Conservation (phyloP, 1,140 invertebrate species). For the Nilaparvata lugens region DNA sequence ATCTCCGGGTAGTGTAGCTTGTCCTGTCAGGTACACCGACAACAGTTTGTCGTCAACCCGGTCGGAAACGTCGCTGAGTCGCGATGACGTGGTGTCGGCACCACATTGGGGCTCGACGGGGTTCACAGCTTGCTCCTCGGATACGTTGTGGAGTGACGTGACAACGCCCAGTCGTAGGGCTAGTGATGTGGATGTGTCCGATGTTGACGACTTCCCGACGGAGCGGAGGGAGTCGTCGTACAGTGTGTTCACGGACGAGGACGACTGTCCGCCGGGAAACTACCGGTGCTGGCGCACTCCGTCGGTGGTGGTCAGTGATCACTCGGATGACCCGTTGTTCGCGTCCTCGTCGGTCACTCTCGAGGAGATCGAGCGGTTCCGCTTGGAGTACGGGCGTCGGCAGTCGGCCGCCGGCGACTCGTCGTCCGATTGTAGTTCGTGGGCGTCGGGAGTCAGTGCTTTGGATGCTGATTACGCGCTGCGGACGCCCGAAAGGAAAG, state of each 20-base stretch:
- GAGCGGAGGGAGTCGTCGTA: conserved; percentile 6
- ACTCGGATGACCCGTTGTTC: conserved; percentile 54
- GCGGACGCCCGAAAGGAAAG: conserved; percentile 44
- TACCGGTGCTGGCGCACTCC: conserved; percentile 60
- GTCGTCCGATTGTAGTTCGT: conserved; percentile 49
- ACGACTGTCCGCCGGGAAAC: conserved; percentile 14
- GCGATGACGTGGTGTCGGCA: background rate
- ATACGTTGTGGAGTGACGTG: background rate
- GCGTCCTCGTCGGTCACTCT: conserved; percentile 39
- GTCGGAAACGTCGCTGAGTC: background rate
- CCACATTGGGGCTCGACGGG: background rate
- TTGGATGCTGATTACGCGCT: conserved; percentile 44
- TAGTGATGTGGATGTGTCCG: conserved; percentile 3
- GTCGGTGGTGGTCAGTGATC: conserved; percentile 74
- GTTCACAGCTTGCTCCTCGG: background rate
- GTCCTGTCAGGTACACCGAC: background rate
- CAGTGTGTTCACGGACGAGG: conserved; percentile 17
- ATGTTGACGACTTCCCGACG: background rate
- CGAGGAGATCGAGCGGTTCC: conserved; percentile 54
- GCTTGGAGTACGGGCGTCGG: conserved; percentile 28
- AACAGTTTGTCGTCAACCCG: background rate
- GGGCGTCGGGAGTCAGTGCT: conserved; percentile 46
- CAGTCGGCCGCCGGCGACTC: conserved; percentile 31
- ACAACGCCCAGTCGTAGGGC: background rate
- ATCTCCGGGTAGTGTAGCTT: background rate